These are phyloP conservation scores for Helicolenus hilgendorfi DNA, from an alignment of 2,797 vertebrate genomes.

Conservation along the genomic window DNA sequence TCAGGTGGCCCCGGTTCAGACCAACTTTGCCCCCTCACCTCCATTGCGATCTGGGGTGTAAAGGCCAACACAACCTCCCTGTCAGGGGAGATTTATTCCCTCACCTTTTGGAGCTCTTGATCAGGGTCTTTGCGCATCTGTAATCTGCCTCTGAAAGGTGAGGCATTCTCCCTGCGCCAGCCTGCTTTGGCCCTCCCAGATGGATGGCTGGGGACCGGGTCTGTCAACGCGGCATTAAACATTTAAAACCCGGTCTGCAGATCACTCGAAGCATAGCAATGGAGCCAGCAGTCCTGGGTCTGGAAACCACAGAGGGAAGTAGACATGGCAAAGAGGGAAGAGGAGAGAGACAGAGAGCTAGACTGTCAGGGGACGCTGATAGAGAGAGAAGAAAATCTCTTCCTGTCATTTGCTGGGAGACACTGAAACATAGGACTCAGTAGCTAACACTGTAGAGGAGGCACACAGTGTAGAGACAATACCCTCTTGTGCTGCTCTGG, in stretches of 20 bases:
- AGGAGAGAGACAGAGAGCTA: conserved; percentile 10
- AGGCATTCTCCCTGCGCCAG: conserved; percentile 49
- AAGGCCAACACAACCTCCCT: conserved; percentile 75
- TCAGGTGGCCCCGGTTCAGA: conserved; percentile 36
- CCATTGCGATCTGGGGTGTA: conserved; percentile 44
- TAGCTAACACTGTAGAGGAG: conserved; percentile 6
- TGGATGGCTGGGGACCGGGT: conserved; percentile 52
- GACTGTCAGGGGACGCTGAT: conserved; percentile 40
- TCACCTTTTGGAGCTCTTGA: conserved; percentile 78
- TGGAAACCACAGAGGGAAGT: conserved; percentile 44
- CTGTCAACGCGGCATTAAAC: conserved; percentile 80
- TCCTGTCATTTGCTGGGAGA: conserved; percentile 45
- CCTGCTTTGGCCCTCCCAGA: conserved; percentile 42
- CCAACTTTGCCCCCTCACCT: conserved; percentile 60
- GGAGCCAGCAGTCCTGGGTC: conserved; percentile 37
- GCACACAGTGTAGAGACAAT: neutral
- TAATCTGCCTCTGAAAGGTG: conserved; percentile 78
- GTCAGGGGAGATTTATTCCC: conserved; percentile 80
- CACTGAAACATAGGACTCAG: conserved; percentile 16
- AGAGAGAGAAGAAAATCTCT: conserved; percentile 29
- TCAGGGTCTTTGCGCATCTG: conserved; percentile 66
- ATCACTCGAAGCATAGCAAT: conserved; percentile 66
- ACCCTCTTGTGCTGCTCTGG: conserved; percentile 12
- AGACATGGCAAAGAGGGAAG: conserved; percentile 23
- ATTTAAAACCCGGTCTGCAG: conserved; percentile 73